phyloP scores from a whole-genome alignment of 2,888 invertebrate genomes.

The Nycteola revayana region DNA sequence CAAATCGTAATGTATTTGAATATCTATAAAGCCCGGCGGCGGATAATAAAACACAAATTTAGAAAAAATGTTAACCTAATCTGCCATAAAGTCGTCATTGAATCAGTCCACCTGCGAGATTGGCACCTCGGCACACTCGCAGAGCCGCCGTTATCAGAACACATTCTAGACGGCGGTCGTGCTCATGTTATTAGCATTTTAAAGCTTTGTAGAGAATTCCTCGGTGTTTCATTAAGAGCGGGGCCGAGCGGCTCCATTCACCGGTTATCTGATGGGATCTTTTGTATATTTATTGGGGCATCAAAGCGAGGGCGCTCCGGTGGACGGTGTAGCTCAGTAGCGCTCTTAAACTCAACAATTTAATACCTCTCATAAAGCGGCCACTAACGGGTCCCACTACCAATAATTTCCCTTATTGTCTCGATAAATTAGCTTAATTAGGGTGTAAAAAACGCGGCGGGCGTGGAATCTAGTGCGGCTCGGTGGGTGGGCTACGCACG shows the following conservation, averaged over 20 bases:
- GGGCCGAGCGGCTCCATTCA: slow-evolving; percentile 37
- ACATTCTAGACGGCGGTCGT: slow-evolving; percentile 42
- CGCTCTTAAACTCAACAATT: slow-evolving; percentile 66
- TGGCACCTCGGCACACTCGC: slow-evolving; percentile 38
- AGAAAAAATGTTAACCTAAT: slow-evolving; percentile 39
- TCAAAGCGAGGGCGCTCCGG: slow-evolving; percentile 38
- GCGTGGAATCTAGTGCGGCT: slow-evolving; percentile 70
- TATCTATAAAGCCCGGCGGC: no score
- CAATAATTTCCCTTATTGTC: slow-evolving; percentile 77
- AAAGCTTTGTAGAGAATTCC: slow-evolving; percentile 53
- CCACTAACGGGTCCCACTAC: slow-evolving; percentile 48
- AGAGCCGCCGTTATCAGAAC: slow-evolving; percentile 39
- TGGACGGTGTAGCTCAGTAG: slow-evolving; percentile 69
- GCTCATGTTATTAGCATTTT: slow-evolving; percentile 54
- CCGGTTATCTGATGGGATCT: slow-evolving; percentile 66
- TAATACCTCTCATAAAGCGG: slow-evolving; percentile 75
- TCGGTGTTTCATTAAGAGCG: slow-evolving; percentile 49
- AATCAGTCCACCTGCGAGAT: slow-evolving; percentile 51
- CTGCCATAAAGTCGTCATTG: slow-evolving; percentile 55
- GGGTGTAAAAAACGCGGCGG: slow-evolving; percentile 73
- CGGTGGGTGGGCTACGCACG: slow-evolving; percentile 60
- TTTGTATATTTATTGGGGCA: slow-evolving; percentile 70
- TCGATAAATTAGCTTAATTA: slow-evolving; percentile 81
- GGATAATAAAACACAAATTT: slow-evolving; percentile 37
- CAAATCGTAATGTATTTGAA: no score